Conservation (phyloP, 2,113 vertebrate species). For the Sebastes schlegelii region DNA sequence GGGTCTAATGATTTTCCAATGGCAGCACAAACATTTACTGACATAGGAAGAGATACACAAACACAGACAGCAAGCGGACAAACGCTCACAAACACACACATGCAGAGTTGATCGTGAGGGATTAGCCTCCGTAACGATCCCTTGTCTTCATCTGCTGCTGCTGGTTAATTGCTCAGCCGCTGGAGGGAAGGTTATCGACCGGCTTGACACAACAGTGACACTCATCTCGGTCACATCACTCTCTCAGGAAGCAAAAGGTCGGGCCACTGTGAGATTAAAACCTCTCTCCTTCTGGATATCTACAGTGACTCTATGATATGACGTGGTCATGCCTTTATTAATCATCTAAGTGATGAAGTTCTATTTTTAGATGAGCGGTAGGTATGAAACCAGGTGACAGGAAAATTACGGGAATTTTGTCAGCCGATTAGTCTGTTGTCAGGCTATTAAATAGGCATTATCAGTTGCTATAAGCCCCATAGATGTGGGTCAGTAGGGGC, state of each 20-base stretch:
- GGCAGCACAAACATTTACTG: constrained; percentile 19
- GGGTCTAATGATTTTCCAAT: constrained; percentile 32
- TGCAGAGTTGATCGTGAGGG: constrained; percentile 19
- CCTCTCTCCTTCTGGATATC: not conserved
- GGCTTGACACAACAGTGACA: constrained; percentile 12
- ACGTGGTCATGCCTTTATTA: not conserved
- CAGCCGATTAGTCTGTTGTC: too few relatives aligned
- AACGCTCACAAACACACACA: constrained; percentile 21
- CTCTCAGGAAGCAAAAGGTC: not conserved
- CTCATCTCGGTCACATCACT: not conserved
- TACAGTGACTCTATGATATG: not conserved
- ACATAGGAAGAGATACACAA: constrained; percentile 1
- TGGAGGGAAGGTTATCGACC: constrained; percentile 48
- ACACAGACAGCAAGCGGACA: constrained; percentile 6
- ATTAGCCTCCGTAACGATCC: constrained; percentile 45
- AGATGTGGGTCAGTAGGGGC: too few relatives aligned
- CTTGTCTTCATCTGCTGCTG: constrained; percentile 41
- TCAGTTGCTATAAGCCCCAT: too few relatives aligned
- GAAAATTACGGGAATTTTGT: not conserved
- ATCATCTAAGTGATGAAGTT: not conserved
- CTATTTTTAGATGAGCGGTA: not conserved
- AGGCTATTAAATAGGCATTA: too few relatives aligned
- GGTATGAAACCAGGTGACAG: not conserved
- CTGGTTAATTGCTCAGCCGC: constrained; percentile 56
- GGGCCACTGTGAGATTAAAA: constrained; percentile 12